phyloP scores from a whole-genome alignment of 1,140 invertebrate species.

The Spodoptera litura region DNA sequence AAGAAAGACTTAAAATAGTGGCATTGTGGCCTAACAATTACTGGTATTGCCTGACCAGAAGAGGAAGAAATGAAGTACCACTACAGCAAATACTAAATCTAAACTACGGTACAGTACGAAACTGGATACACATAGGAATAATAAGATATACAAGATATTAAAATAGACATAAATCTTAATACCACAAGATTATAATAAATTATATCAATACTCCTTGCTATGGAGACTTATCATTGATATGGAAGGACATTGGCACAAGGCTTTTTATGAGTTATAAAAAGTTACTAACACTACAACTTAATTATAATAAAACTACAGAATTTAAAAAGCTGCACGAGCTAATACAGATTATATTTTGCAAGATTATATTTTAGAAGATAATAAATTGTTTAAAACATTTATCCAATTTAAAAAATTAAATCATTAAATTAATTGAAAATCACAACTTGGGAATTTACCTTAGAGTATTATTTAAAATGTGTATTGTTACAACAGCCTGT shows the following conservation, averaged over 20 bases:
- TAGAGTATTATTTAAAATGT: neutral
- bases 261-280: slow-evolving; percentile 40
- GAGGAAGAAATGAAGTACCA: slow-evolving; percentile 4
- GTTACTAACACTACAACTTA: slow-evolving; percentile 17
- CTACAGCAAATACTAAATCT: slow-evolving; percentile 1
- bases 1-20: slow-evolving; percentile 16
- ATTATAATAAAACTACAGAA: slow-evolving; percentile 13
- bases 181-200: no score
- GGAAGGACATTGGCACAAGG: slow-evolving; percentile 17
- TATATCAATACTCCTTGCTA: neutral
- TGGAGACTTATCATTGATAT: slow-evolving; percentile 8
- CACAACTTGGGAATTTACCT: neutral
- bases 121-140: slow-evolving; percentile 5
- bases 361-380: no score
- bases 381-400: no score
- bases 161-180: no score
- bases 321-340: slow-evolving; percentile 13
- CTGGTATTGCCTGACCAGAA: neutral
- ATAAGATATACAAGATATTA: neutral
- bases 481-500: neutral
- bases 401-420: no score
- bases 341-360: neutral
- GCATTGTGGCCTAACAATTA: slow-evolving; percentile 12
- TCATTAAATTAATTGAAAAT: neutral
- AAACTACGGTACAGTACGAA: neutral